Percentiles rank a stretch among this genome's conserved stretches.
phyloP scores from a whole-genome alignment of 2,797 vertebrate species.

The Cuculus canorus region DNA sequence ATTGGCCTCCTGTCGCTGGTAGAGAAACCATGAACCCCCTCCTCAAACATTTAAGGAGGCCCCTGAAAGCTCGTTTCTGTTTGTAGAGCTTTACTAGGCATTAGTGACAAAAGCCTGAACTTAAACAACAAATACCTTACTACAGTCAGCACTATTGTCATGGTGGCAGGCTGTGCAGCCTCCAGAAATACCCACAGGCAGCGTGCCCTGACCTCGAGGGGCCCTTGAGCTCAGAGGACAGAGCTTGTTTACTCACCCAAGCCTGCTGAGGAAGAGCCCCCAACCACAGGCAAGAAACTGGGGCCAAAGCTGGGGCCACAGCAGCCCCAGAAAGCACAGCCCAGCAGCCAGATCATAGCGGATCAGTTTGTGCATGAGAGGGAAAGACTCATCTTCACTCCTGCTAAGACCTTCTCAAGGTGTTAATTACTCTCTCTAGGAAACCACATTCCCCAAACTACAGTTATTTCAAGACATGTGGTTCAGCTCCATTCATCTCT shows the following conservation, averaged over 20 bases:
- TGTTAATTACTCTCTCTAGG: neutral
- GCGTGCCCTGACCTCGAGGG: neutral
- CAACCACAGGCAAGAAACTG: accelerated
- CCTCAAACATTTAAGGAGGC: neutral
- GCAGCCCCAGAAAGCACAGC: neutral
- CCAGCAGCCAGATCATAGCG: neutral
- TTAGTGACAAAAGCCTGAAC: neutral
- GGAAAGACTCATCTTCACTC: neutral
- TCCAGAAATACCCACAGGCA: neutral
- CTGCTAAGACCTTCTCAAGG: neutral
- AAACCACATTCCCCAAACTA: neutral
- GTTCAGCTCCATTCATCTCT: neutral
- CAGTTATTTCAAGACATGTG: neutral
- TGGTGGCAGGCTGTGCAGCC: accelerated
- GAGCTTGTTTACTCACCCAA: accelerated
- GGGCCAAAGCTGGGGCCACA: neutral
- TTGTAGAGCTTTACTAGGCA: neutral
- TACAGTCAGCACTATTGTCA: neutral
- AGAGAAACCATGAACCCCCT: neutral
- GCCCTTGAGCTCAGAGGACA: neutral
- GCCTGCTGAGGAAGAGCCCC: neutral
- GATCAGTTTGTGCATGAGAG: neutral
- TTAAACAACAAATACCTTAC: neutral
- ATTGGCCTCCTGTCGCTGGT: neutral
- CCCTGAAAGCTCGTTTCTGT: neutral